These are phyloP conservation scores for Lomographa bimaculata DNA, from an alignment of 2,888 invertebrate species.

Conservation along the genomic window DNA sequence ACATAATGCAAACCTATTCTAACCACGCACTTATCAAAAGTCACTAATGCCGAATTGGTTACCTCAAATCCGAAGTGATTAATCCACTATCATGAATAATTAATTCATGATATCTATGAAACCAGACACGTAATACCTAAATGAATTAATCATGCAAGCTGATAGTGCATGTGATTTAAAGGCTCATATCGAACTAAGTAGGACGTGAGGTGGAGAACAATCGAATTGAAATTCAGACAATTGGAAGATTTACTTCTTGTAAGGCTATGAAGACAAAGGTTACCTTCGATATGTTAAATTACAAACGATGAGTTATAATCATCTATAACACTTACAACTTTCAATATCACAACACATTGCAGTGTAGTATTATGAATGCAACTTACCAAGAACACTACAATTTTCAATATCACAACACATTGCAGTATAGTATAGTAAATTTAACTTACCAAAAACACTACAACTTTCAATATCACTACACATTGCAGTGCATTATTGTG, in stretches of 20 bases:
- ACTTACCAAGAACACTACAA: too few relatives aligned
- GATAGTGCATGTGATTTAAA: conserved; percentile 68
- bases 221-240: conserved; percentile 35
- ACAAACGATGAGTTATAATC: too few relatives aligned
- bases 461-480: too few relatives aligned
- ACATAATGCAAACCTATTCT: conserved; percentile 5
- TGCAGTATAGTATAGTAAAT: too few relatives aligned
- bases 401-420: too few relatives aligned
- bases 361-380: too few relatives aligned
- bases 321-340: too few relatives aligned
- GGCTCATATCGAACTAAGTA: conserved; percentile 44
- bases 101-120: conserved; percentile 18
- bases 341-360: too few relatives aligned
- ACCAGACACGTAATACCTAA: conserved; percentile 40
- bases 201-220: conserved; percentile 48
- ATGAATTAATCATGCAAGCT: conserved; percentile 62
- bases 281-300: too few relatives aligned
- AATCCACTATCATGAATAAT: conserved; percentile 19
- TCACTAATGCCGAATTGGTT: conserved; percentile 17
- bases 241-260: conserved; percentile 17
- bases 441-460: too few relatives aligned
- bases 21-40: conserved; percentile 19
- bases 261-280: too few relatives aligned
- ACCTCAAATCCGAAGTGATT: conserved; percentile 19
- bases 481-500: too few relatives aligned